These are phyloP conservation scores for Ctenopoma multispine DNA, from an alignment of 2,797 vertebrate genomes.

Conservation along the genomic window DNA sequence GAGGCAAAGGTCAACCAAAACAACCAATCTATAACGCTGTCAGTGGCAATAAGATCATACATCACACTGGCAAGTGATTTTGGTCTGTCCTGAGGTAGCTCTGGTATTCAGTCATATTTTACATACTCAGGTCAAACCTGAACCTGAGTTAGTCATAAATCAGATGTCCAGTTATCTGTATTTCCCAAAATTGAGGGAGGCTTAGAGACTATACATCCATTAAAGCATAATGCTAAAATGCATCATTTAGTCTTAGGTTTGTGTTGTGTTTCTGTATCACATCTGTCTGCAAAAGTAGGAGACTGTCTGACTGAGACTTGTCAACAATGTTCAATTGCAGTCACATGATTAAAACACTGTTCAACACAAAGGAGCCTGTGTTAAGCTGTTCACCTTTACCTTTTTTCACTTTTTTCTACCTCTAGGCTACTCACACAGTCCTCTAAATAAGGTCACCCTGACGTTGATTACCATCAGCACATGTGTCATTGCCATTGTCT, in stretches of 20 bases:
- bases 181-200: slow-evolving; percentile 25
- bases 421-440: slow-evolving; percentile 93
- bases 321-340: slow-evolving; percentile 4
- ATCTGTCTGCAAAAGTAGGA: not conserved
- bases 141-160: slow-evolving; percentile 61
- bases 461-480: slow-evolving; percentile 96
- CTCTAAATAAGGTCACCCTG: slow-evolving; percentile 95
- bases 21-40: slow-evolving; percentile 75
- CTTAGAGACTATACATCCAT: not conserved
- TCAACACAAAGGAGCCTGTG: slow-evolving; percentile 19
- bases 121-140: slow-evolving; percentile 38
- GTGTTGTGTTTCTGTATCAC: not conserved
- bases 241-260: slow-evolving; percentile 9
- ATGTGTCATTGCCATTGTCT: slow-evolving; percentile 94
- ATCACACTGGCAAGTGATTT: slow-evolving; percentile 56
- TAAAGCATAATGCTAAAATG: slow-evolving; percentile 3
- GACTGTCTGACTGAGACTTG: no score
- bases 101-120: slow-evolving; percentile 56
- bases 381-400: slow-evolving; percentile 24
- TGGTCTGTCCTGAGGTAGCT: slow-evolving; percentile 31
- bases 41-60: slow-evolving; percentile 65
- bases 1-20: slow-evolving; percentile 76
- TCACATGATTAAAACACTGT: slow-evolving; percentile 5
- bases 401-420: slow-evolving; percentile 44
- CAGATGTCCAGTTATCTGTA: slow-evolving; percentile 41